A percentile compares a stretch with the other conserved stretches of the same genome.
Evolutionary conservation across 2,888 invertebrate genomes (phyloP).

Genomic region (Petrolisthes manimaculis): DNA sequence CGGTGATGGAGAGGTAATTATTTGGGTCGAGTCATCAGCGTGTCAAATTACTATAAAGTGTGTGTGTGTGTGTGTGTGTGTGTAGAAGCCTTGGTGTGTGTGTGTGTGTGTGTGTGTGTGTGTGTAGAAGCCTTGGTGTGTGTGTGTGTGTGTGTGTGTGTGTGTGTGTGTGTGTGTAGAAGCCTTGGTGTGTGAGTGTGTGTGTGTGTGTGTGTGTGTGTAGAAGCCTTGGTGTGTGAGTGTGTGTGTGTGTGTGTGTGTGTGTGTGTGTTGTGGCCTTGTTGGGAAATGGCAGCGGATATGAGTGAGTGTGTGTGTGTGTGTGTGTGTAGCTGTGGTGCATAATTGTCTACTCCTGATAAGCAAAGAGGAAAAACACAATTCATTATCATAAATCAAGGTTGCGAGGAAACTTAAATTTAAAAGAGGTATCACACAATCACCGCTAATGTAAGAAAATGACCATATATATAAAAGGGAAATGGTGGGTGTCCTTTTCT

Average conservation of each 20-base stretch:
- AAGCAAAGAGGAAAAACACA: neutral
- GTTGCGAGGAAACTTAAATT: too few species aligned
- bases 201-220: neutral
- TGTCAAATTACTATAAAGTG: neutral
- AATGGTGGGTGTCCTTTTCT: too few species aligned
- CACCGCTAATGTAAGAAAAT: too few species aligned
- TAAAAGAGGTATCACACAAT: too few species aligned
- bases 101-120: conserved; percentile 8
- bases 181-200: neutral
- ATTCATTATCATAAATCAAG: neutral
- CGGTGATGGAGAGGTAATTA: too few species aligned
- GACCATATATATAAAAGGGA: too few species aligned
- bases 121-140: neutral
- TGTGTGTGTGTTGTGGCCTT: neutral
- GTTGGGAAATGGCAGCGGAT: too few species aligned
- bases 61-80: conserved; percentile 1
- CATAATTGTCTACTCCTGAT: neutral
- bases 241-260: neutral
- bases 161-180: conserved; percentile 19
- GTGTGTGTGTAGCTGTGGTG: too few species aligned
- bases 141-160: conserved; percentile 19
- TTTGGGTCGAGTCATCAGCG: too few species aligned
- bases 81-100: too few species aligned
- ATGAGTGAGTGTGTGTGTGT: neutral
- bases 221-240: neutral